Evolutionary conservation across 2,888 invertebrate species (phyloP).

Genomic region (Cloeon dipterum): DNA sequence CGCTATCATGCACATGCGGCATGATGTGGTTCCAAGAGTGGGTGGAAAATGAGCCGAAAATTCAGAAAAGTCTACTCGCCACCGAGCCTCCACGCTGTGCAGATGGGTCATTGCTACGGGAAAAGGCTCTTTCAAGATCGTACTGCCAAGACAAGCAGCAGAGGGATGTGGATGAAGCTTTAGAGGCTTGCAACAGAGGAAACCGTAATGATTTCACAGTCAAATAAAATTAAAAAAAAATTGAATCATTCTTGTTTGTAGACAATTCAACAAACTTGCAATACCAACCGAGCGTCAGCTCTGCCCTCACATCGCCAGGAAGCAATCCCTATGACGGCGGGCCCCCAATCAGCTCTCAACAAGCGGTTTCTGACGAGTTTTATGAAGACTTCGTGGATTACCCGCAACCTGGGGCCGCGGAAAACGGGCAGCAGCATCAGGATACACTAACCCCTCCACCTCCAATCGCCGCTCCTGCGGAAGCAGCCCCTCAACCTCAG

Average conservation of each 20-base stretch:
- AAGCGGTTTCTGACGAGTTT: neutral
- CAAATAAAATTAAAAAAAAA: no score
- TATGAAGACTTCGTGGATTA: slow-evolving; percentile 1
- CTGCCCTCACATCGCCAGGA: no score
- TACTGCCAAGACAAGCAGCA: neutral
- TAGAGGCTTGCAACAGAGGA: no score
- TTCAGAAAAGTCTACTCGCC: neutral
- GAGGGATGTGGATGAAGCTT: neutral
- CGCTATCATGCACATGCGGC: slow-evolving; percentile 57
- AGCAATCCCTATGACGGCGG: no score
- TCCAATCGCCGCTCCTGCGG: neutral
- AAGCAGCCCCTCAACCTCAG: slow-evolving; percentile 3
- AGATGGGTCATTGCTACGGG: slow-evolving; percentile 52
- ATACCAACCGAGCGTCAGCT: no score
- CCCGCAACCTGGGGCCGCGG: no score
- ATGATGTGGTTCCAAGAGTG: slow-evolving; percentile 66
- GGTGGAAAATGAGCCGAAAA: slow-evolving; percentile 20
- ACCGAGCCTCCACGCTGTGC: slow-evolving; percentile 49
- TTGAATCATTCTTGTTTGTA: no score
- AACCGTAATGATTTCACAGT: no score
- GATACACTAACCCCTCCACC: no score
- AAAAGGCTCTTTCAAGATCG: slow-evolving; percentile 13
- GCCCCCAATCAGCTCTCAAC: no score
- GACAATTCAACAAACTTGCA: no score
- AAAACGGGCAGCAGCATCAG: no score